Evolutionary conservation across 2,888 invertebrate genomes (phyloP), one percentile per base, ranked within the genome.

Genomic region (Dicyrtoma fusca): DNA sequence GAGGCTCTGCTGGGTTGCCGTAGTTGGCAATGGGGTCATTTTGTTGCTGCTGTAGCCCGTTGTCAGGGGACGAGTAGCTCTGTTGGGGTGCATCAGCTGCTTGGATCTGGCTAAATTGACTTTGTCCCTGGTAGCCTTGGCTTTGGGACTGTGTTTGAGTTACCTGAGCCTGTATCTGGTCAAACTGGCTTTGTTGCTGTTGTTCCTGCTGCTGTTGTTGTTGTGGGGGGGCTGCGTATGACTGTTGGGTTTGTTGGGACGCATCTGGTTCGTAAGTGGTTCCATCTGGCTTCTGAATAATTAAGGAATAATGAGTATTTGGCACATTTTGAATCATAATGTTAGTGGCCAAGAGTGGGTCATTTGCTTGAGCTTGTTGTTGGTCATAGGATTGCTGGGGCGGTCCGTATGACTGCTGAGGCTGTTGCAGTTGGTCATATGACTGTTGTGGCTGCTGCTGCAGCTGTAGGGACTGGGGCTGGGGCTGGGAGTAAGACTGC

Each of bases 1-100:
- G 71, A 5, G 51, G 14, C 59, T 74, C 72, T 2, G 73, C 68
- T 5, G 73, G 71, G 55, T 72, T 69, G n/a, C 70, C 70, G 26
- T 65, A 65, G 25, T 45, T 25, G 10, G n/a, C 47, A 17, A 11
- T 21, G 19, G 57, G 21, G 5, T 51, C 23, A 3, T 17, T 10
- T 42, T 70, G 57, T 34, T 57, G n/a, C 10, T 44, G n/a, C 10
- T 44, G 19, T 13, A 68, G 23, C 4, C 57, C 10, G 25, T 68
- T 68, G 13, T 44, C 68, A 23, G 66, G 68, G 25, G 68, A 14
- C 1, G 68, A 14, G 45, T 68, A 57, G 19, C 42, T 45, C 19
- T n/a, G 13, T 26, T 65, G 51, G 17, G 13, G 4, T 19, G 25
- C 17, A 42, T 66, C 53, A 42, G 13, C 6, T 34, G 25, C 17